These are phyloP conservation scores for Drosophila grimshawi DNA, from an alignment of 1,140 invertebrate species.

Conservation along the genomic window DNA sequence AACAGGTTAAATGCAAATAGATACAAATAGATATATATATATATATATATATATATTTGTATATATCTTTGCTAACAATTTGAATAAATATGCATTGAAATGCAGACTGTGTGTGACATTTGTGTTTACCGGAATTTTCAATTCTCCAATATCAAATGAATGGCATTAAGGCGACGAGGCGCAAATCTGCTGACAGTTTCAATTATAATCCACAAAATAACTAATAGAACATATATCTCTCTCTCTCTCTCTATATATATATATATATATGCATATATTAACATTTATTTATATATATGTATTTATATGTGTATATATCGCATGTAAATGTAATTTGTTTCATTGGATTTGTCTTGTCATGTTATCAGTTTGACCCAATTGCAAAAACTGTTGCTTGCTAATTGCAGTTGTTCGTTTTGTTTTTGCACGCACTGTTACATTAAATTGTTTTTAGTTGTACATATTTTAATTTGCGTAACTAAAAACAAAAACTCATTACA, in stretches of 20 bases:
- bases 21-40: background rate
- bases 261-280: constrained; percentile 1
- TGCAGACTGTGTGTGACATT: constrained; percentile 18
- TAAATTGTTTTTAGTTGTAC: background rate
- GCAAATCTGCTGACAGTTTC: constrained; percentile 67
- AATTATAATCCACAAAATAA: constrained; percentile 49
- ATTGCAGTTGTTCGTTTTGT: background rate
- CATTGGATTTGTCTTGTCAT: background rate
- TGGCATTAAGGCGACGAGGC: constrained; percentile 49
- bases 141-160: constrained; percentile 52
- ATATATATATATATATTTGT: background rate
- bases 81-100: constrained; percentile 14
- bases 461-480: background rate
- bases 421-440: constrained; percentile 1
- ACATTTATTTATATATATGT: background rate
- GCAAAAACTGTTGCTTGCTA: constrained; percentile 3
- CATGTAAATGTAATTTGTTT: background rate
- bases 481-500: background rate
- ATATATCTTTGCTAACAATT: background rate
- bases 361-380: background rate
- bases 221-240: background rate
- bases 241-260: too few relatives aligned
- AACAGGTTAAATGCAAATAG: background rate
- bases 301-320: background rate
- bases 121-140: constrained; percentile 33